These are phyloP conservation scores for Tribolium madens DNA, from an alignment of 1,140 invertebrate genomes.

Conservation along the genomic window DNA sequence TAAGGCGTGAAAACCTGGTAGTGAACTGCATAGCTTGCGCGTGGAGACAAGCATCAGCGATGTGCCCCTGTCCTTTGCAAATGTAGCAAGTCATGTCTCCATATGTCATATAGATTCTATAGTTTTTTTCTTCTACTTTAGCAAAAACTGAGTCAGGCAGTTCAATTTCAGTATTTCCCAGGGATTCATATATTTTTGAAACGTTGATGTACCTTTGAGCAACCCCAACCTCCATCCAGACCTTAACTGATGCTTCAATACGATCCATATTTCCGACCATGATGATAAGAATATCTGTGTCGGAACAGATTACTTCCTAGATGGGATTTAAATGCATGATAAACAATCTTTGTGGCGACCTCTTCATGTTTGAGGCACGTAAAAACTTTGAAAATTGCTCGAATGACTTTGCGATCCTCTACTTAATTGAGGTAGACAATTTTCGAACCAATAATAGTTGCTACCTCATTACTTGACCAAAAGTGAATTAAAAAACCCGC, in stretches of 20 bases:
- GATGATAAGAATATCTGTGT: constrained; percentile 62
- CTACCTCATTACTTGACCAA: constrained; percentile 51
- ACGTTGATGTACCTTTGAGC: too few species aligned
- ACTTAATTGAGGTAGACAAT: too few species aligned
- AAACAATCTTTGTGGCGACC: constrained; percentile 60
- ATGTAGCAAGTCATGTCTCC: neutral
- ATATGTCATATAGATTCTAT: neutral
- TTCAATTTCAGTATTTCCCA: neutral
- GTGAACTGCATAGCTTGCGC: constrained; percentile 49
- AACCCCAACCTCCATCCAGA: neutral
- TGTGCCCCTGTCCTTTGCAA: neutral
- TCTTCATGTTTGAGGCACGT: constrained; percentile 60
- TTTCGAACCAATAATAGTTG: constrained; percentile 46
- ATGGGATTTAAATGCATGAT: constrained; percentile 49
- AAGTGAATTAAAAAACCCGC: constrained; percentile 49
- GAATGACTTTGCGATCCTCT: constrained; percentile 41
- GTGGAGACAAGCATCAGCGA: neutral
- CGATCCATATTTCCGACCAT: constrained; percentile 61
- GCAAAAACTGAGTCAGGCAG: neutral
- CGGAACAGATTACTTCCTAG: constrained; percentile 52
- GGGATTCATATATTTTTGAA: too few species aligned
- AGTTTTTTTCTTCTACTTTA: neutral
- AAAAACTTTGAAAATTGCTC: constrained; percentile 48
- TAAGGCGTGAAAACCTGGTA: constrained; percentile 64
- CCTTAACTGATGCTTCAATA: constrained; percentile 50